Evolutionary conservation across 2,113 vertebrate species (phyloP).

Genomic region (Synchiropus splendidus): DNA sequence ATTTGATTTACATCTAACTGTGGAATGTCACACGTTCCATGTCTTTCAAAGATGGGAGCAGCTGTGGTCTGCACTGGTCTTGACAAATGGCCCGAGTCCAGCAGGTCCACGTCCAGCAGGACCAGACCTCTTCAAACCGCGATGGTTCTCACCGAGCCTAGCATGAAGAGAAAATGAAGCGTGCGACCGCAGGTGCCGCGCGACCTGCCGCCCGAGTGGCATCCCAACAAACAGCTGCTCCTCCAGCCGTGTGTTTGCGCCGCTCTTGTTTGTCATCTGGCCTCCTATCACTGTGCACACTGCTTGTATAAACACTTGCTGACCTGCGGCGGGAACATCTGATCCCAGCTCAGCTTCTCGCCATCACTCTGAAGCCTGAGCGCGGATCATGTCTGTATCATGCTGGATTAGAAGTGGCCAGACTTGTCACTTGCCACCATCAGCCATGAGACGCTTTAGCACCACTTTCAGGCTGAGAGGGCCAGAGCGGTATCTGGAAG

Average conservation of each 20-base stretch:
- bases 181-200: constrained; percentile 56
- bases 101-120: no score
- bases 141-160: no score
- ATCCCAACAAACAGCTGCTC: constrained; percentile 94
- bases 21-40: no score
- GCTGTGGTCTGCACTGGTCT: no score
- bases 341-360: no score
- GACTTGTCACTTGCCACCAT: constrained; percentile 11
- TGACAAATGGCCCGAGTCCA: no score
- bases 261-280: constrained; percentile 77
- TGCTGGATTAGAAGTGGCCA: neutral
- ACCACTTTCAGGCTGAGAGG: constrained; percentile 1
- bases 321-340: no score
- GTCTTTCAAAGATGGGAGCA: no score
- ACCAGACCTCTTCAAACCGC: no score
- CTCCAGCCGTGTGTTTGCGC: constrained; percentile 86
- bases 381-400: no score
- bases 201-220: constrained; percentile 78
- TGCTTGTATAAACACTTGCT: constrained; percentile 84
- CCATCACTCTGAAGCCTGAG: no score
- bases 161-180: constrained; percentile 57
- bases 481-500: constrained; percentile 28
- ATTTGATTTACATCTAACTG: no score
- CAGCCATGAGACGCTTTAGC: neutral
- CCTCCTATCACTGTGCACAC: constrained; percentile 77